These are phyloP conservation scores for Hormaphis cornu DNA, from an alignment of 1,140 invertebrate species.

Conservation along the genomic window DNA sequence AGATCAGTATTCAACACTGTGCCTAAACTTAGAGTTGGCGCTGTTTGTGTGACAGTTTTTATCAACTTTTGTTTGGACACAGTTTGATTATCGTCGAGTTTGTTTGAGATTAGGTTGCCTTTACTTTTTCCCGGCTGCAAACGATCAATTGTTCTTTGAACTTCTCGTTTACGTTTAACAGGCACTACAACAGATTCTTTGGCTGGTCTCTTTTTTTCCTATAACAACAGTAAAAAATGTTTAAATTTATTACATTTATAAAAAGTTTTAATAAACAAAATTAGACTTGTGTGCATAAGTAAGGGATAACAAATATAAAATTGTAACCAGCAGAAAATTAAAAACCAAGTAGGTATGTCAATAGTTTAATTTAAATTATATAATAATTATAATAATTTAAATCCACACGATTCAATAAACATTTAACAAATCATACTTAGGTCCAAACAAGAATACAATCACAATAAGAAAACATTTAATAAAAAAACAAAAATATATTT, in stretches of 20 bases:
- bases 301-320: no score
- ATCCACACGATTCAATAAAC: no score
- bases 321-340: no score
- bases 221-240: slow-evolving; percentile 30
- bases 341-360: no score
- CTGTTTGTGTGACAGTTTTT: slow-evolving; percentile 23
- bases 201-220: slow-evolving; percentile 36
- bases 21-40: slow-evolving; percentile 67
- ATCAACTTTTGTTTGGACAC: slow-evolving; percentile 8
- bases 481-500: no score
- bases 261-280: background rate
- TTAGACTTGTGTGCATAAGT: background rate
- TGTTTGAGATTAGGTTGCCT: slow-evolving; percentile 58
- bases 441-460: no score
- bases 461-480: no score
- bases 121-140: slow-evolving; percentile 75
- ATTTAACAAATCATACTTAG: no score
- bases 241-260: background rate
- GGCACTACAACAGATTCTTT: slow-evolving; percentile 24
- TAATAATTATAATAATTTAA: no score
- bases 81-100: background rate
- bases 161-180: slow-evolving; percentile 53
- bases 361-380: no score
- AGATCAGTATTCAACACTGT: slow-evolving; percentile 58
- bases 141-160: slow-evolving; percentile 69